A percentile compares a stretch with the other conserved stretches of the same genome.
Conservation (phyloP, 2,113 vertebrate species). For the Entelurus aequoreus region DNA sequence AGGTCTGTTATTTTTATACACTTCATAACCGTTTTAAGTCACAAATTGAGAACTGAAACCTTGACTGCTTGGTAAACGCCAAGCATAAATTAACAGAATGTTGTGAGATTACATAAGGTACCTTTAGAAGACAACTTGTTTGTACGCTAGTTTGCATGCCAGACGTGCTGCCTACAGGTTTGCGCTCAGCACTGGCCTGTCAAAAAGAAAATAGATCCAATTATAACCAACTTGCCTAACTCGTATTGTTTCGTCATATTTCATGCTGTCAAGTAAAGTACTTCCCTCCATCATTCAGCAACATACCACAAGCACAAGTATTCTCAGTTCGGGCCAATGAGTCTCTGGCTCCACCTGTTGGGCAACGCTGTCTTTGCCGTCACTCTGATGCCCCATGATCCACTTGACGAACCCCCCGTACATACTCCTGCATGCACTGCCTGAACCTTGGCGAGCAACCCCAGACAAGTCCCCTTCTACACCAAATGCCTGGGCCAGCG, state of each 20-base stretch:
- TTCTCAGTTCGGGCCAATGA: slow-evolving; percentile 87
- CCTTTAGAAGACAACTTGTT: slow-evolving; percentile 86
- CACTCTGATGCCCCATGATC: slow-evolving; percentile 77
- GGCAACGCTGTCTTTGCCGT: slow-evolving; percentile 88
- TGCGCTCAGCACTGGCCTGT: slow-evolving; percentile 84
- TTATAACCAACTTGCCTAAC: neutral
- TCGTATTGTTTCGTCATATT: neutral
- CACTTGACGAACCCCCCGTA: slow-evolving; percentile 92
- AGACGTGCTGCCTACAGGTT: slow-evolving; percentile 79
- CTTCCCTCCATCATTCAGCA: slow-evolving; percentile 31
- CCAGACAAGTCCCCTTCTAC: slow-evolving; percentile 83
- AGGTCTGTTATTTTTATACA: neutral
- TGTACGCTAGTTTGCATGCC: slow-evolving; percentile 93
- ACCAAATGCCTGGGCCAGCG: slow-evolving; percentile 78
- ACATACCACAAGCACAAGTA: slow-evolving; percentile 90
- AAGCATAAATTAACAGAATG: neutral
- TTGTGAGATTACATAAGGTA: slow-evolving; percentile 33
- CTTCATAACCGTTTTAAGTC: neutral
- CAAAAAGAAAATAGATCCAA: slow-evolving; percentile 11
- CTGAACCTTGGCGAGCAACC: slow-evolving; percentile 89
- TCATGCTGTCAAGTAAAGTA: neutral
- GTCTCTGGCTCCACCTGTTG: slow-evolving; percentile 82
- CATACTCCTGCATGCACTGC: slow-evolving; percentile 91
- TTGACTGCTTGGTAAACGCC: neutral
- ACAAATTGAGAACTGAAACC: neutral